Base-by-base conservation (phyloP, 2,888 invertebrate species). In the Buathra laborator region DNA sequence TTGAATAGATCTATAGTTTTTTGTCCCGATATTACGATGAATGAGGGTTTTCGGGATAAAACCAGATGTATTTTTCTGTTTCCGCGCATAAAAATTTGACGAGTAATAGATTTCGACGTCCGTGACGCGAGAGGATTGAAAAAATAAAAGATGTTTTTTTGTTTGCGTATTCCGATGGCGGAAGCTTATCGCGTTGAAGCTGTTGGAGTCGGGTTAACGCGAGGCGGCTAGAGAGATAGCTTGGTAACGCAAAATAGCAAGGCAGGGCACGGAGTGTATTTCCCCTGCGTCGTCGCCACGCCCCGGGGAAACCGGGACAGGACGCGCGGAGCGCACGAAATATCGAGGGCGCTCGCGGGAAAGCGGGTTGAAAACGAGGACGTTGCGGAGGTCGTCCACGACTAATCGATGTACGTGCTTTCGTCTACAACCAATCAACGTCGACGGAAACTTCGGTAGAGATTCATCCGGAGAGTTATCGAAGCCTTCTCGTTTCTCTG, bases 381-480 rank as follows among this genome's bases (percentile, higher is more conserved):
- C 76, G 62, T 16, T 7, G 71, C 10, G 48, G 51, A 81, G 81
- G 75, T 79, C 76, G 85, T 82, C 72, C 77, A 64, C 85, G 85
- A 86, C 87, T 87, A 87, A 87, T 87, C 87, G 87, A 87, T 87
- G 87, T 85, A 87, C 87, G 87, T 87, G 87, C 86, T 83, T 85
- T 78, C 87, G 87, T 86, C 87, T 85, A 87, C 86, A 80, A 84
- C 84, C 85, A 85, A 85, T 85, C 85, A 85, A 85, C 85, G 85
- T 85, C 83, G 81, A 62, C 62, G 71, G 84, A 84, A 84, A 86
- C 82, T 87, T 86, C 29, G 76, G 70, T 83, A 78, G 81, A 86
- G 81, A 86, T 85, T 83, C 87, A 81, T 81, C 80, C 68, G 79
- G 78, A 83, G 86, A 86, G 81, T 86, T 87, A 86, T 87, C 86